phyloP scores from a whole-genome alignment of 2,113 vertebrate genomes.

The Calonectris borealis region DNA sequence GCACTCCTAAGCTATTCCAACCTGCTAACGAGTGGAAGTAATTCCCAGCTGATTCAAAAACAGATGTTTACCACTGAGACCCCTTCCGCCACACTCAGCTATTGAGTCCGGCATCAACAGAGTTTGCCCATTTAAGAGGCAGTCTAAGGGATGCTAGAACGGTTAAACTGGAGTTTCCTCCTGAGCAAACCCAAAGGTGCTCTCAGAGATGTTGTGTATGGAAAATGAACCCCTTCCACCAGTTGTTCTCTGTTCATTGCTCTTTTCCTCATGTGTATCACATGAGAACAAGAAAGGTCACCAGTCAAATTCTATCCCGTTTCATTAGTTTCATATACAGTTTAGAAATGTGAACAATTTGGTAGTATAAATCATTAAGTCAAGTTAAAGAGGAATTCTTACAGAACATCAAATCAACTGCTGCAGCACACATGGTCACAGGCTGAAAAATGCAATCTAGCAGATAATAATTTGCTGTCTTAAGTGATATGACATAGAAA shows the following conservation, averaged over 20 bases:
- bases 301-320: background rate
- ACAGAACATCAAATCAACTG: background rate
- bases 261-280: background rate
- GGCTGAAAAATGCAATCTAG: background rate
- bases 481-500: background rate
- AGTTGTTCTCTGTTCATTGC: background rate
- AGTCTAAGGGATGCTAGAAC: background rate
- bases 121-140: background rate
- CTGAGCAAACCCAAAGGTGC: background rate
- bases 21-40: background rate
- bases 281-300: slow-evolving; percentile 17
- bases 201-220: background rate
- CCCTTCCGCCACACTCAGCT: background rate
- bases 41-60: background rate
- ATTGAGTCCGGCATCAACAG: background rate
- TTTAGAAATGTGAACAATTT: background rate
- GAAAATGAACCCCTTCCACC: background rate
- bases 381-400: background rate
- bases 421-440: background rate
- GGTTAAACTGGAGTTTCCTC: slow-evolving; percentile 7
- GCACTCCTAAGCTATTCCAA: background rate
- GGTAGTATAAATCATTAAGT: background rate
- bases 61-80: background rate
- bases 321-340: background rate
- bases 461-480: slow-evolving; percentile 3